These are phyloP conservation scores for Scortum barcoo DNA, from an alignment of 2,113 vertebrate species.

Conservation along the genomic window DNA sequence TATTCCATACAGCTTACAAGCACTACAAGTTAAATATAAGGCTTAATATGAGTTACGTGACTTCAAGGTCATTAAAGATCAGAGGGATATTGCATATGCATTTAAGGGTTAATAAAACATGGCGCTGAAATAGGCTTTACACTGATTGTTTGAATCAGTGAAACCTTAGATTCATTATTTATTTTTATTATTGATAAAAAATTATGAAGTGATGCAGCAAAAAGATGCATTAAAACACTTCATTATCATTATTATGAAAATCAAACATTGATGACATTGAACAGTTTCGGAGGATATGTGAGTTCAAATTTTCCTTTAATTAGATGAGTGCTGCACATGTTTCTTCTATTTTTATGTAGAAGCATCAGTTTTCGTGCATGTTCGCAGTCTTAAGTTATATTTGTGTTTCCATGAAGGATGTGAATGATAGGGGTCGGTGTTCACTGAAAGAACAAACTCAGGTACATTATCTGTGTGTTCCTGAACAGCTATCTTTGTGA, in stretches of 20 bases:
- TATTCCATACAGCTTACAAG: no score
- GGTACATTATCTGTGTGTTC: constrained; percentile 35
- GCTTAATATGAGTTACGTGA: neutral
- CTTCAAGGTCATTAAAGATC: no score
- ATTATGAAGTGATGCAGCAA: neutral
- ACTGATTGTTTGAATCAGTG: neutral
- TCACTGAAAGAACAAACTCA: constrained; percentile 39
- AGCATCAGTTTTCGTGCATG: neutral
- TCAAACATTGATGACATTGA: neutral
- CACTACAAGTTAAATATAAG: neutral
- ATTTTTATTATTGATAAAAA: neutral
- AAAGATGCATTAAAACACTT: neutral
- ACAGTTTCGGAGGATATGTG: neutral
- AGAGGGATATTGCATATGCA: no score
- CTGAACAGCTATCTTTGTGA: neutral
- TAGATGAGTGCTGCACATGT: neutral
- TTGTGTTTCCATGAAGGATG: constrained; percentile 6
- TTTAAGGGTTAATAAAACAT: neutral
- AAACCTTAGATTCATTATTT: neutral
- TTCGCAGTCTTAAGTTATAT: neutral
- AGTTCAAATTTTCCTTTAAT: neutral
- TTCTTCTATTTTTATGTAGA: constrained; percentile 11
- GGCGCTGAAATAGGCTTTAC: neutral
- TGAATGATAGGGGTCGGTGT: neutral
- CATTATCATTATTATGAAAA: neutral